Percentiles rank a stretch among this genome's conserved stretches.
Evolutionary conservation across 2,888 invertebrate species (phyloP).

Genomic region (Cinara cedri): DNA sequence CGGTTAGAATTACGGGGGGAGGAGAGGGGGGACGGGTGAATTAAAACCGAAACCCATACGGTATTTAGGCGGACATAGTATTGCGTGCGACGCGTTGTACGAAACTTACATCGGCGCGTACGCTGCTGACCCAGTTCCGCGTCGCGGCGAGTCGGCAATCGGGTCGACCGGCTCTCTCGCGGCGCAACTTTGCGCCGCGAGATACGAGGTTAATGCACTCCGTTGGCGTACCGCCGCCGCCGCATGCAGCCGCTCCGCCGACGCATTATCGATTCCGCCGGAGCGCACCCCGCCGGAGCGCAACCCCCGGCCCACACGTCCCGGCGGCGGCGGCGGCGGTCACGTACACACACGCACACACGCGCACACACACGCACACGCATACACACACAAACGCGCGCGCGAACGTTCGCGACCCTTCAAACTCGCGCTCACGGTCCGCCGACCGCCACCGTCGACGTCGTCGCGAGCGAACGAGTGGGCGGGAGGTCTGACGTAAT

Average conservation of each 20-base stretch:
- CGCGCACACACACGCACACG: constrained; percentile 6
- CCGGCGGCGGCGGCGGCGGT: neutral
- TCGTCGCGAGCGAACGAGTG: too few relatives aligned
- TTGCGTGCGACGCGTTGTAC: too few relatives aligned
- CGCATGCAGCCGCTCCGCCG: constrained; percentile 54
- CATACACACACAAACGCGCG: too few relatives aligned
- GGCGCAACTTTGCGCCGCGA: neutral
- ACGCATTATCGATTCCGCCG: constrained; percentile 56
- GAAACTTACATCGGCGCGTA: neutral
- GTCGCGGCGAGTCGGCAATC: neutral
- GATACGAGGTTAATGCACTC: constrained; percentile 55
- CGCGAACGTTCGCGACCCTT: constrained; percentile 16
- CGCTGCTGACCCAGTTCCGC: constrained; percentile 38
- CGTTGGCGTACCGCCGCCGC: constrained; percentile 30
- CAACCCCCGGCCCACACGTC: neutral
- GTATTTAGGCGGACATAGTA: neutral
- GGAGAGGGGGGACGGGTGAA: neutral
- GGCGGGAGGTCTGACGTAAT: constrained; percentile 12
- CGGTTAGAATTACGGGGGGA: too few relatives aligned
- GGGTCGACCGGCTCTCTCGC: constrained; percentile 15
- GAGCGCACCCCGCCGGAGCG: neutral
- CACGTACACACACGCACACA: constrained; percentile 11
- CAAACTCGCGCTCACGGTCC: neutral
- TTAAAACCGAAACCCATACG: neutral
- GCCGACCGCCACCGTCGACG: too few relatives aligned